phyloP scores from a whole-genome alignment of 2,888 invertebrate genomes.

The Cataglyphis livida region DNA sequence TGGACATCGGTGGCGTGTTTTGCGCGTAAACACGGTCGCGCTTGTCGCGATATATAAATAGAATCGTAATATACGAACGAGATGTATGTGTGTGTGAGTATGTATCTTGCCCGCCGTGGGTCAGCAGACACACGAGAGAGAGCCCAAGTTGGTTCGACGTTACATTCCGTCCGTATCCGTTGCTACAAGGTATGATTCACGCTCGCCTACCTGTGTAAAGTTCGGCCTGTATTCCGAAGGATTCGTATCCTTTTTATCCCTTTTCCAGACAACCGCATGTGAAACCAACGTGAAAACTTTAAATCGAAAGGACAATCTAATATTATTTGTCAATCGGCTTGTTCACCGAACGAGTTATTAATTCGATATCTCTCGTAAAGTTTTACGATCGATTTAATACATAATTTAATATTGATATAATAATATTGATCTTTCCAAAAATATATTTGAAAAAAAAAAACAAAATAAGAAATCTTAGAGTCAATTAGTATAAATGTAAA shows the following conservation, averaged over 20 bases:
- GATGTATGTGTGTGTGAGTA: not conserved
- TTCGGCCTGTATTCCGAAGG: conserved; percentile 65
- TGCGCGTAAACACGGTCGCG: conserved; percentile 28
- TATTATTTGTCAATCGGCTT: not conserved
- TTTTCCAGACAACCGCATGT: not conserved
- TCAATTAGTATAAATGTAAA: not conserved
- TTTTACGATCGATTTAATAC: not conserved
- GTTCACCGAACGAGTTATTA: not conserved
- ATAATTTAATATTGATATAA: not conserved
- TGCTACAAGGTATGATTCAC: conserved; percentile 76
- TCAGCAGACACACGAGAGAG: conserved; percentile 58
- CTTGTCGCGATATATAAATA: conserved; percentile 33
- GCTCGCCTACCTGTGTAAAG: conserved; percentile 77
- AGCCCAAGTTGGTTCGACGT: conserved; percentile 65
- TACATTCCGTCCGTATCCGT: conserved; percentile 62
- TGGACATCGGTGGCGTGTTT: conserved; percentile 34
- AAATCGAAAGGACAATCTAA: not conserved
- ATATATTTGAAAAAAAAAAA: not conserved
- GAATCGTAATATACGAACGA: conserved; percentile 28
- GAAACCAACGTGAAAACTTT: not conserved
- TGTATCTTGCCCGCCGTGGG: conserved; percentile 34
- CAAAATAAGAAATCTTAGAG: not conserved
- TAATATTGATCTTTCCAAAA: not conserved
- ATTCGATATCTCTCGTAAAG: not conserved
- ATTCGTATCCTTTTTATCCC: conserved; percentile 59